phyloP scores from a whole-genome alignment of 2,113 vertebrate species.

The Leiothrix lutea region DNA sequence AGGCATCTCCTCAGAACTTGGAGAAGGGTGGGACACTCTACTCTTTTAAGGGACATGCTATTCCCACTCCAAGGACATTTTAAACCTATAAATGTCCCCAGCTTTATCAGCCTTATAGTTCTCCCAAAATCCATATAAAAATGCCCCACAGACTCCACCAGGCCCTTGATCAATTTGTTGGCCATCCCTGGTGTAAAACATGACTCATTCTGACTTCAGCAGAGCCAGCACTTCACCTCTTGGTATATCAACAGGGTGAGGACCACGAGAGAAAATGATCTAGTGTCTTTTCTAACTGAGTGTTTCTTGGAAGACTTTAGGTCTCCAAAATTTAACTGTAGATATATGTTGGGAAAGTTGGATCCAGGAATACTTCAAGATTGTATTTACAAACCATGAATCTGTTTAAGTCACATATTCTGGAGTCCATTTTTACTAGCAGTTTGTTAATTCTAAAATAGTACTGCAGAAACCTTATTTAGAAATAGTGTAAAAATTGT shows the following conservation, averaged over 20 bases:
- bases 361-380: background rate
- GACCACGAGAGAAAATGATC: background rate
- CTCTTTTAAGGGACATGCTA: background rate
- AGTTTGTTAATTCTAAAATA: background rate
- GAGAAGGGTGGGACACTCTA: background rate
- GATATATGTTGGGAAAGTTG: background rate
- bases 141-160: background rate
- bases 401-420: background rate
- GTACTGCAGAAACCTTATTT: background rate
- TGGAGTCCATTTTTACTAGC: background rate
- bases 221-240: background rate
- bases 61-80: background rate
- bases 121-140: background rate
- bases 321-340: background rate
- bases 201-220: background rate
- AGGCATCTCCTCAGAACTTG: background rate
- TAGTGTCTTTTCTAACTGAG: background rate
- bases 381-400: background rate
- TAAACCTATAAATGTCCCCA: background rate
- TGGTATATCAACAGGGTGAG: background rate
- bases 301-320: background rate
- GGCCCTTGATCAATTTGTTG: background rate
- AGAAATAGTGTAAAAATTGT: background rate
- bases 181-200: background rate
- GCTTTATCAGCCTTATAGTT: background rate